phyloP scores from a whole-genome alignment of 92 coral and sea anemone genomes.

The Muricea muricata region DNA sequence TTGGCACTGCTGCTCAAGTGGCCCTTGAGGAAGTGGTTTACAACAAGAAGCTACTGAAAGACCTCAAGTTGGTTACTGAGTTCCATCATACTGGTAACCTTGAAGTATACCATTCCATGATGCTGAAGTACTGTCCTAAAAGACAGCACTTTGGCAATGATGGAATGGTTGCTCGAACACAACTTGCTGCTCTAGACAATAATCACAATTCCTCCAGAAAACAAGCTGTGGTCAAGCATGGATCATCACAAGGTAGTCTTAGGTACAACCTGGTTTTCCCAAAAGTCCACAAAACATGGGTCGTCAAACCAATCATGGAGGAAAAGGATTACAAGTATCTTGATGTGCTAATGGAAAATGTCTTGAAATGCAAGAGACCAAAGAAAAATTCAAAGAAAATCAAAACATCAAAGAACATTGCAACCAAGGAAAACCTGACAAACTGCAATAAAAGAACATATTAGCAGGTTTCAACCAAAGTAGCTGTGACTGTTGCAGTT shows the following conservation, averaged over 20 bases:
- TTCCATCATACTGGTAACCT: constrained; percentile 62
- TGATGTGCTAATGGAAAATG: constrained; percentile 34
- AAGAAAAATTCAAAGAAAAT: not conserved
- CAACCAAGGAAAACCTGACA: too few species aligned
- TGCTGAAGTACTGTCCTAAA: constrained; percentile 60
- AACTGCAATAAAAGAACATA: not conserved
- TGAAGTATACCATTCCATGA: constrained; percentile 54
- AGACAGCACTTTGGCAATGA: constrained; percentile 53
- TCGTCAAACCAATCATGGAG: constrained; percentile 48
- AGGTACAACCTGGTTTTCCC: constrained; percentile 49
- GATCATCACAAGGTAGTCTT: too few species aligned
- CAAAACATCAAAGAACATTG: too few species aligned
- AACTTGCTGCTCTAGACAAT: constrained; percentile 68
- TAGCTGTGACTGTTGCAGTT: too few species aligned
- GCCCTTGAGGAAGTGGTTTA: constrained; percentile 66
- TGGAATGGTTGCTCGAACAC: constrained; percentile 64
- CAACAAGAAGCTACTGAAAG: constrained; percentile 57
- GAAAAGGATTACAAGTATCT: constrained; percentile 28
- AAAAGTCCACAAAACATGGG: constrained; percentile 55
- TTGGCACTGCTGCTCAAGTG: constrained; percentile 52
- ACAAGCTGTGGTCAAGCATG: not conserved
- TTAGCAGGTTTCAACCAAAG: not conserved
- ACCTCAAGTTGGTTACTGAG: constrained; percentile 52
- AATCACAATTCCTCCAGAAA: constrained; percentile 2
- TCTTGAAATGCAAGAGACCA: too few species aligned